phyloP scores from a whole-genome alignment of 2,113 vertebrate species.

The Saguinus midas region DNA sequence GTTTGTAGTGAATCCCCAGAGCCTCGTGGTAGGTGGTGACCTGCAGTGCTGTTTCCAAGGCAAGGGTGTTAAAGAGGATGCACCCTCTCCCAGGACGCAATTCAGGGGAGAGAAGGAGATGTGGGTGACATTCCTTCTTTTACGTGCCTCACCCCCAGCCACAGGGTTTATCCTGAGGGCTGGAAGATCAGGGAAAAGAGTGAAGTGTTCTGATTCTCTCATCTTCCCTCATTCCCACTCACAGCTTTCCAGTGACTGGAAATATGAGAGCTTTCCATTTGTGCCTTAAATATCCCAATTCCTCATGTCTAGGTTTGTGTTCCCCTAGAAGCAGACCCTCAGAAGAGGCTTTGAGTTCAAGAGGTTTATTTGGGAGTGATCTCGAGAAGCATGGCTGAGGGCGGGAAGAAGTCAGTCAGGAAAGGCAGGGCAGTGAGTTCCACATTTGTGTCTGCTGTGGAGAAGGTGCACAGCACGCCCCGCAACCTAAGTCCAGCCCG shows the following conservation, averaged over 20 bases:
- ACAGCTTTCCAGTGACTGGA: background rate
- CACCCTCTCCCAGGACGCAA: no score
- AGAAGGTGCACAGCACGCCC: accelerated
- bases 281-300: no score
- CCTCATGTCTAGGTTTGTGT: background rate
- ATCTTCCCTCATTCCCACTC: background rate
- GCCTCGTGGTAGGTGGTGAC: background rate
- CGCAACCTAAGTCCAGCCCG: accelerated
- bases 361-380: background rate
- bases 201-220: background rate
- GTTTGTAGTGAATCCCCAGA: accelerated
- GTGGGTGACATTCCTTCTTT: background rate
- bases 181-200: accelerated
- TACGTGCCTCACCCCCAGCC: background rate
- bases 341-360: background rate
- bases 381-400: background rate
- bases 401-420: background rate
- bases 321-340: background rate
- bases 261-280: background rate
- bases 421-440: background rate
- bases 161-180: background rate
- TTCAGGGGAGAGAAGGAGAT: background rate
- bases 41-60: background rate
- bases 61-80: accelerated
- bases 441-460: accelerated